These are phyloP conservation scores for Apoderus coryli DNA, from an alignment of 2,888 invertebrate genomes.

Conservation along the genomic window DNA sequence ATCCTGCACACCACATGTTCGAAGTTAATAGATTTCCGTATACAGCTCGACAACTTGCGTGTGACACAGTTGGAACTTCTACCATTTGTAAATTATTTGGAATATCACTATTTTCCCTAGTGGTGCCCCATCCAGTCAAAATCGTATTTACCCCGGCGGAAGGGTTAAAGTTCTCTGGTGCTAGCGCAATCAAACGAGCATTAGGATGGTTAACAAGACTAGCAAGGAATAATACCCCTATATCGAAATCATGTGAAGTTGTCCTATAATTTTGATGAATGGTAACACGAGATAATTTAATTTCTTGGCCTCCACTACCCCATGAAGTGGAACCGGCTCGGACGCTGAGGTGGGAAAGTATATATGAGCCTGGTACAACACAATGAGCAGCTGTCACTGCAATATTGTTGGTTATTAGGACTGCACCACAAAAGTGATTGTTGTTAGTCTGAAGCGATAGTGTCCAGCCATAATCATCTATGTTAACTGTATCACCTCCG, in stretches of 20 bases:
- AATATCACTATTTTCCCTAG: conserved; percentile 13
- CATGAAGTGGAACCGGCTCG: too few relatives aligned
- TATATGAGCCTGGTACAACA: too few relatives aligned
- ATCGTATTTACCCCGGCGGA: conserved; percentile 14
- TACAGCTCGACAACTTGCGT: conserved; percentile 18
- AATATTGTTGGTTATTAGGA: conserved; percentile 36
- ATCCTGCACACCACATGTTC: conserved; percentile 23
- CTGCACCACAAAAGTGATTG: conserved; percentile 39
- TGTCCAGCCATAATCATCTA: conserved; percentile 40
- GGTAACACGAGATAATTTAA: conserved; percentile 31
- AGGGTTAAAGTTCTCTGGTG: too few relatives aligned
- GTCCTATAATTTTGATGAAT: too few relatives aligned
- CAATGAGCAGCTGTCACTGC: conserved; percentile 36
- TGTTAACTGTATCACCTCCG: conserved; percentile 35
- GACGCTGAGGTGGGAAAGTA: too few relatives aligned
- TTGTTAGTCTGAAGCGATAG: conserved; percentile 36
- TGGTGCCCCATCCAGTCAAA: conserved; percentile 22
- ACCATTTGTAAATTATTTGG: conserved; percentile 13
- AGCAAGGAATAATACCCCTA: too few relatives aligned
- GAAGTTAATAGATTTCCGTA: conserved; percentile 16
- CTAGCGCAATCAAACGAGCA: too few relatives aligned
- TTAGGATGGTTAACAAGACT: too few relatives aligned
- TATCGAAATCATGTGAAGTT: conserved; percentile 37
- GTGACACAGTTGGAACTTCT: conserved; percentile 15
- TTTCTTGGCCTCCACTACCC: conserved; percentile 35